Base-by-base conservation (phyloP, 2,113 vertebrate species). In the Mus spicilegus region DNA sequence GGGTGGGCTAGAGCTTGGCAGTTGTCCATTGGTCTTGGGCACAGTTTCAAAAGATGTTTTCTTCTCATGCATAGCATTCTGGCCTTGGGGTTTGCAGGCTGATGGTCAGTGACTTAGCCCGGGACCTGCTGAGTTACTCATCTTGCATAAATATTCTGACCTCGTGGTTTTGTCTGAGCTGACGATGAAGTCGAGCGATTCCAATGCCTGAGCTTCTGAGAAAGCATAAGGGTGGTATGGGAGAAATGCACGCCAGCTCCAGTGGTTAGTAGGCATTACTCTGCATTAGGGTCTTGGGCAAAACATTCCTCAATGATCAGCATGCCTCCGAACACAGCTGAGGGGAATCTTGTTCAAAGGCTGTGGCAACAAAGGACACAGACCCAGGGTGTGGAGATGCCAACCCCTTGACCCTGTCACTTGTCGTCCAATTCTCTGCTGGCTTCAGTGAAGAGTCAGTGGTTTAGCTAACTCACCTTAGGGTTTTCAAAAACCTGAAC, bases 41-140 rank as follows among this genome's bases (percentile, higher is more conserved):
- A 49, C 39, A 3, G 39, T 90, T 90, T 90, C 88, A 77, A 90
- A 89, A 77, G 73, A 90, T 77, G 58, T 51, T 77, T 89, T 89
- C 73, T 90, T 63, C 39, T 63, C 28, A 7, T 90, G 58, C 10
- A 20, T 24, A 65, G 54, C 56, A 90, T 49, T 76, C 88, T 65
- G 88, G 56, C 72, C 72, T 76, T 90, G 88, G 63, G 39, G 88
- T 63, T 65, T 63, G 72, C 87, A 63, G 73, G 72, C 72, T 3
- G 56, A 14, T 2, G 86, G 46, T 36, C 69, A 61, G 87, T 63
- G 56, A 63, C 72, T 90, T 46, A 77, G 65, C 56, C 42, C 61
- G 42, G 73, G 42, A 77, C 16, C 73, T 65, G 39, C 73, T 90
- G 73, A 77, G 56, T 49, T 90, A 76, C 56, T 77, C 73, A 36